Evolutionary conservation across 2,797 vertebrate genomes (phyloP), one percentile per base, ranked within the genome.

Genomic region (Chaetophractus vellerosus): DNA sequence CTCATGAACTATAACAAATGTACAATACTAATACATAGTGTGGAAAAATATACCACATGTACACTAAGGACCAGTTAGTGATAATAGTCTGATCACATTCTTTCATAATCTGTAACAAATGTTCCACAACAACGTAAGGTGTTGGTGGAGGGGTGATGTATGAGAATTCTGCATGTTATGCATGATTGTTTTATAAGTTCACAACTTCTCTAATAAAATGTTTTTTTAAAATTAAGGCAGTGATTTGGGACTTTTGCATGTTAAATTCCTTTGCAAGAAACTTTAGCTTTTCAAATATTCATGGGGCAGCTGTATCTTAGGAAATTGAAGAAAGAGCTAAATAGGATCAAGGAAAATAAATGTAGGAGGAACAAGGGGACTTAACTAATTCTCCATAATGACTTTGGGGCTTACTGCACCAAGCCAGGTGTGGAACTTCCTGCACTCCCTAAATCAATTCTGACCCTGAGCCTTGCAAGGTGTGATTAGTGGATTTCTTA

Each of bases 291-390:
- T 91, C 63, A 93, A 93, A 90, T 96, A 95, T 96, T 94, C 88
- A 88, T 94, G 79, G 33, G 88, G 59, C 92, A 93, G 50, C 88
- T 92, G 84, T 83, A 75, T 96, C 85, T 95, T 76, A 76, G 94
- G 78, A 96, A 92, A 95, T 68, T 92, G 69, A 94, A 96, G 88
- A 88, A 94, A 84, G 57, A 92, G 90, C 83, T 82, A 96, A 93
- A 96, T 78, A 94, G 88, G 79, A 96, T 96, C 90, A 96, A 90
- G 57, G 79, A 84, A 97, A 97, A 96, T 95, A 96, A 93, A 96
- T 94, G 80, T 64, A 86, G 80, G 38, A 93, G 86, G 91, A 95
- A 96, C 80, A 95, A 92, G 69, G 64, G 55, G 84, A 52, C 76
- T 97, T 96, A 94, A 91, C 90, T 94, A 92, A 93, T 95, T 94